These are phyloP conservation scores for Chiroxiphia lanceolata DNA, from an alignment of 2,797 vertebrate genomes.

Conservation along the genomic window DNA sequence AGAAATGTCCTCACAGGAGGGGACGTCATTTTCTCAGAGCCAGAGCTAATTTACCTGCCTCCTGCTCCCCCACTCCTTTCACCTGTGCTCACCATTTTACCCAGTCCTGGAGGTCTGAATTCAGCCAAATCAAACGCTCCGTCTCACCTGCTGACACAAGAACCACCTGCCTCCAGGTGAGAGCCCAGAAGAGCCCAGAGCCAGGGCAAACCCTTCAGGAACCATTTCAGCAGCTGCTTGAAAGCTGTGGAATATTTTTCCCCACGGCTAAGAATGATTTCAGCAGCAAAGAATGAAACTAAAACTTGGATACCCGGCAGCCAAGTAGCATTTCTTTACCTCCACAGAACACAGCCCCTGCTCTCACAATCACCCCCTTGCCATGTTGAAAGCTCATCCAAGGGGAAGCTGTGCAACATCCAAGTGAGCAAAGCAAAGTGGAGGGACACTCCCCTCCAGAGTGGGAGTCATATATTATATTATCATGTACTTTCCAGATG, in stretches of 20 bases:
- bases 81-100: accelerated
- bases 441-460: not conserved
- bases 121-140: not conserved
- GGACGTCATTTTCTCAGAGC: not conserved
- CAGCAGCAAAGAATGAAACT: not conserved
- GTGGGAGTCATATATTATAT: not conserved
- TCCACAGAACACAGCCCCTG: not conserved
- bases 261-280: not conserved
- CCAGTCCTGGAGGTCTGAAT: not conserved
- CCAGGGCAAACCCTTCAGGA: not conserved
- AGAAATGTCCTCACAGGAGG: not conserved
- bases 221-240: not conserved
- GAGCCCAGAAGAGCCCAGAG: not conserved
- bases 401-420: not conserved
- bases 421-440: not conserved
- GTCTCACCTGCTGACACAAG: not conserved
- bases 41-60: not conserved
- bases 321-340: not conserved
- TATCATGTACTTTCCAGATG: slow-evolving; percentile 23
- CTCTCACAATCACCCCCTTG: not conserved
- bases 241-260: not conserved
- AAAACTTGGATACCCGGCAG: not conserved
- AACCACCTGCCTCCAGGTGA: not conserved
- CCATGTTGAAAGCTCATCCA: not conserved
- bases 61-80: not conserved